Evolutionary conservation across 1,140 invertebrate genomes (phyloP).

Genomic region (Tachypleus tridentatus): DNA sequence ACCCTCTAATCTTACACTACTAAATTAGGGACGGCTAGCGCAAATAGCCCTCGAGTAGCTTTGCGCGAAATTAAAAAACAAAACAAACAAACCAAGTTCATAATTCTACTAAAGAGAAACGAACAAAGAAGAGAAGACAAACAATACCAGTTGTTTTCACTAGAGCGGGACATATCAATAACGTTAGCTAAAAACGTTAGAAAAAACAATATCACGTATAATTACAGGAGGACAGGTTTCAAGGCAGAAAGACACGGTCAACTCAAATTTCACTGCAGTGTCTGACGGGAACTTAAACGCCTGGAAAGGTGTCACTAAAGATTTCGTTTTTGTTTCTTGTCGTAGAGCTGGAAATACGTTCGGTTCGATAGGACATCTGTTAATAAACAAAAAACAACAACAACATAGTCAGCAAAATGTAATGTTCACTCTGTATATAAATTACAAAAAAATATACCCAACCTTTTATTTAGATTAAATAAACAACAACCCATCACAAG

Average conservation of each 20-base stretch:
- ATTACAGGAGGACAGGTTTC: constrained; percentile 44
- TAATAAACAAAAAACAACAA: neutral
- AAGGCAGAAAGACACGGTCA: constrained; percentile 52
- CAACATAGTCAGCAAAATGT: neutral
- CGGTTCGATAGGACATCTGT: constrained; percentile 39
- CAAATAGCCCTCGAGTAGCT: no score
- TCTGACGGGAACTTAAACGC: constrained; percentile 56
- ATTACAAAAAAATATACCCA: neutral
- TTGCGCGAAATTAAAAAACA: no score
- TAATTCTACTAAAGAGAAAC: no score
- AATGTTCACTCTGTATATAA: neutral
- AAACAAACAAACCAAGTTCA: no score
- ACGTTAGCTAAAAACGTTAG: no score
- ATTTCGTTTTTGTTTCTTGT: constrained; percentile 29
- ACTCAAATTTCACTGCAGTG: constrained; percentile 48
- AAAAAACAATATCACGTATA: constrained; percentile 2
- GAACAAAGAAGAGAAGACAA: no score
- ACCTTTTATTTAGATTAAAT: no score
- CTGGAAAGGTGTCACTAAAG: constrained; percentile 42
- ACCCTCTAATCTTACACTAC: no score
- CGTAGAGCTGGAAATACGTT: constrained; percentile 39
- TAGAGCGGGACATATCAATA: no score
- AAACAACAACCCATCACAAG: no score
- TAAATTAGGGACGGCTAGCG: no score
- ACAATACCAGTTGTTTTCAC: no score